phyloP scores from a whole-genome alignment of 2,797 vertebrate species.

The Spinus olivaceus region DNA sequence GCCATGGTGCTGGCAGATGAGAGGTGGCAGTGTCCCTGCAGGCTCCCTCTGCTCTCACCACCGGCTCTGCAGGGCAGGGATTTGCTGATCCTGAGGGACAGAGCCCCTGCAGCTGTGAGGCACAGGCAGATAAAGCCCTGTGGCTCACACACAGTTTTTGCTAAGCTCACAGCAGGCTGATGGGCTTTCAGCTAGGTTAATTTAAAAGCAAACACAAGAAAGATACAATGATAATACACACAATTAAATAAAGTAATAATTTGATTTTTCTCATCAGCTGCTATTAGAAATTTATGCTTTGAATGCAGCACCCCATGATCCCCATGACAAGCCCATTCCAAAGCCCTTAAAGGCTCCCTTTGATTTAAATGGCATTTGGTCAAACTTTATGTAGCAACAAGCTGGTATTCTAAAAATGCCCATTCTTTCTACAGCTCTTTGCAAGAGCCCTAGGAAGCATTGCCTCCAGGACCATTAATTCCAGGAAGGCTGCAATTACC shows the following conservation, averaged over 20 bases:
- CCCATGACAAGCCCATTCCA: not conserved
- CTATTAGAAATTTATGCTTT: not conserved
- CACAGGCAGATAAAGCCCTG: not conserved
- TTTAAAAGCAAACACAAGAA: not conserved
- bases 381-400: constrained; percentile 10
- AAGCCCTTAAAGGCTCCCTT: not conserved
- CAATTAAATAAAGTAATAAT: not conserved
- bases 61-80: not conserved
- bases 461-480: constrained; percentile 26
- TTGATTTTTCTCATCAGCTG: not conserved
- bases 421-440: not conserved
- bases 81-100: not conserved
- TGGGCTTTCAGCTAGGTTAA: not conserved
- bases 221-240: not conserved
- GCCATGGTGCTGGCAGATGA: not conserved
- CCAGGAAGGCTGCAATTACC: constrained; percentile 11
- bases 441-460: not conserved
- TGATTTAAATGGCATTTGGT: constrained; percentile 30
- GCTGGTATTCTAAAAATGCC: constrained; percentile 7
- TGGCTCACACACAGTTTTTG: not conserved
- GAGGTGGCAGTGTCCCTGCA: not conserved
- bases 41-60: not conserved
- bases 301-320: not conserved
- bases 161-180: not conserved
- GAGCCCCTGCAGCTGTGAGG: not conserved